phyloP scores from a whole-genome alignment of 2,888 invertebrate genomes.

The Oscheius myriophilus region DNA sequence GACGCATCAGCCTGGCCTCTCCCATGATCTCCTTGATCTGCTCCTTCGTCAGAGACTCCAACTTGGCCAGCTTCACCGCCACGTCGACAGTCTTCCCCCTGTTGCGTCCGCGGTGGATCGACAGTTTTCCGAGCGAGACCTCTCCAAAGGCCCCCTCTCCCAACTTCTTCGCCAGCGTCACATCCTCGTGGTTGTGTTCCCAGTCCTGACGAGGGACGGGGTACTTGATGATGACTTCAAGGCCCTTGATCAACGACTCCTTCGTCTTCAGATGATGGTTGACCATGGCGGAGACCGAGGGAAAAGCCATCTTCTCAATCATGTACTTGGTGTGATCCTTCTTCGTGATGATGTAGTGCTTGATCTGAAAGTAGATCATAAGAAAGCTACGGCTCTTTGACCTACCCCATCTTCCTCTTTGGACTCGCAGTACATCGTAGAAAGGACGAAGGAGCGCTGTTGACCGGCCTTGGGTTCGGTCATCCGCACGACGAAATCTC shows the following conservation, averaged over 20 bases:
- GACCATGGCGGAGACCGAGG: slow-evolving; percentile 33
- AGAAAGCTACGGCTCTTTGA: too few relatives aligned
- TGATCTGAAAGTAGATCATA: slow-evolving; percentile 19
- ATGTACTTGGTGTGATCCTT: slow-evolving; percentile 27
- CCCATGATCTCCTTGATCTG: slow-evolving; percentile 62
- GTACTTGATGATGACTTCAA: slow-evolving; percentile 33
- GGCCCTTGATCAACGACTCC: slow-evolving; percentile 12
- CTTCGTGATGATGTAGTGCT: slow-evolving; percentile 43
- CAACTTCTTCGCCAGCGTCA: slow-evolving; percentile 54
- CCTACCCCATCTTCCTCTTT: slow-evolving; percentile 32
- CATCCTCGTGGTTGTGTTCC: slow-evolving; percentile 59
- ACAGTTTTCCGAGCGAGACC: slow-evolving; percentile 33
- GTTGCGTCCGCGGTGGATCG: background rate
- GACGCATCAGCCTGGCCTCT: slow-evolving; percentile 57
- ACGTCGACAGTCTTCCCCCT: slow-evolving; percentile 8
- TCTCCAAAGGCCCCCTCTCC: slow-evolving; percentile 66
- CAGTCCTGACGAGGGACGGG: slow-evolving; percentile 52
- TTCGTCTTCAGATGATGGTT: slow-evolving; percentile 30
- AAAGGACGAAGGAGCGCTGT: slow-evolving; percentile 48
- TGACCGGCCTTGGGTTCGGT: slow-evolving; percentile 52
- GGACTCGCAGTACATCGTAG: slow-evolving; percentile 52
- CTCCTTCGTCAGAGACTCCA: slow-evolving; percentile 55
- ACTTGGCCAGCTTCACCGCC: slow-evolving; percentile 42
- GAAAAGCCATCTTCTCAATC: slow-evolving; percentile 37
- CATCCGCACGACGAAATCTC: slow-evolving; percentile 55